Percentiles rank a stretch among this genome's conserved stretches.
Conservation (phyloP, 2,888 invertebrate species). For the Agriopis aurantiaria region DNA sequence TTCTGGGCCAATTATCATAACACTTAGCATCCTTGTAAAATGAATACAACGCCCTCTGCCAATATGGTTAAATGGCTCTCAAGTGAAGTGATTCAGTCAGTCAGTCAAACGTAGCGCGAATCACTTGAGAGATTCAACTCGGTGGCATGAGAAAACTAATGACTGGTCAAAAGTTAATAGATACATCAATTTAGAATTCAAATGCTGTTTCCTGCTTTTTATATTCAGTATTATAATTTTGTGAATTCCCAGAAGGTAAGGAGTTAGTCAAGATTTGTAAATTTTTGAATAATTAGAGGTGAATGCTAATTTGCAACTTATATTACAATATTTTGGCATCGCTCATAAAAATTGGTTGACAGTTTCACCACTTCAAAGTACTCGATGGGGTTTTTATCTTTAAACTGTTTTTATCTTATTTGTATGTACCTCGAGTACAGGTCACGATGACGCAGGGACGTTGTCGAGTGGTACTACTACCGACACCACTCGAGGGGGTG, state of each 20-base stretch:
- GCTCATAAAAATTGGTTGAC: neutral
- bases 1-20: no score
- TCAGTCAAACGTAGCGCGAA: neutral
- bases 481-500: no score
- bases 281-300: neutral
- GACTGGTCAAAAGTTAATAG: neutral
- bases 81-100: neutral
- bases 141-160: slow-evolving; percentile 17
- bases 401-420: neutral
- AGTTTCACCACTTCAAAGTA: neutral
- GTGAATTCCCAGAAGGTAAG: neutral
- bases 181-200: slow-evolving; percentile 14
- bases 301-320: neutral
- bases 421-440: neutral
- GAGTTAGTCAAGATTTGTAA: neutral
- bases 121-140: neutral
- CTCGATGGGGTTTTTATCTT: no score
- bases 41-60: neutral
- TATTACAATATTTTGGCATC: neutral
- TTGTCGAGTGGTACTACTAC: neutral
- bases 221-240: slow-evolving; percentile 1
- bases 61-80: neutral
- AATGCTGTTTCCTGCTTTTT: slow-evolving; percentile 14
- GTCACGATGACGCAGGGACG: slow-evolving; percentile 6
- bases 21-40: neutral